Base-by-base conservation (phyloP, 2,888 invertebrate species). In the Pyrgus malvae region DNA sequence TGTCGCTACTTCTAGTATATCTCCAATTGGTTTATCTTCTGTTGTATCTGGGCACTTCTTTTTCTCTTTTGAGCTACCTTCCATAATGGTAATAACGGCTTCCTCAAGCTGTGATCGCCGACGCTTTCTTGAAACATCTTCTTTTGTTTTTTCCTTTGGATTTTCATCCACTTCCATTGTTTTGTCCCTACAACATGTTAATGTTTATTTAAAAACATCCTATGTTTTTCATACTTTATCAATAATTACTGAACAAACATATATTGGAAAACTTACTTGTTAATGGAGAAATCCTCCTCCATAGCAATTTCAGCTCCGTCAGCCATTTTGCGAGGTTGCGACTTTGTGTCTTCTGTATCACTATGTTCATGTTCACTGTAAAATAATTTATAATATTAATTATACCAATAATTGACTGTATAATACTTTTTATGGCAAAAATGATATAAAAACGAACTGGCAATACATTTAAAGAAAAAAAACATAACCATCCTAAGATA, bases 81-180 rank as follows among this genome's bases (percentile, higher is more conserved):
- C 78, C 23, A 83, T 66, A 7, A 79, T 71, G 1, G 80, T 80
- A 12, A 80, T 63, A 2, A 76, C 67, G 0, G 80, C 76, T 61
- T 84, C 87, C 46, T 83, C 83, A 6, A 83, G 58, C 1, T 74
- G 70, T 0, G 89, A 87, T 1, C 79, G 74, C 2, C 86, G 78
- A n/a, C 89, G 78, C 65, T 87, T 89, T 61, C 79, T 78, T 2
- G 73, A 55, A 4, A 61, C 16, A 11, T 66, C 65, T 29, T 46
- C 62, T 38, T 70, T 69, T 29, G 65, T 66, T 21, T 46, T 62
- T 38, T 70, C 69, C 27, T 66, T 66, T 21, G 12, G 16, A 23
- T 61, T 64, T 14, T 60, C 50, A 1, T 75, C 73, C 0, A 70
- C 55, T 29, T 80, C 76, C 57, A 40, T 69, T 5, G 59, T 45